These are phyloP conservation scores for Pseudorhombus dupliciocellatus DNA, from an alignment of 2,113 vertebrate species.

Conservation along the genomic window DNA sequence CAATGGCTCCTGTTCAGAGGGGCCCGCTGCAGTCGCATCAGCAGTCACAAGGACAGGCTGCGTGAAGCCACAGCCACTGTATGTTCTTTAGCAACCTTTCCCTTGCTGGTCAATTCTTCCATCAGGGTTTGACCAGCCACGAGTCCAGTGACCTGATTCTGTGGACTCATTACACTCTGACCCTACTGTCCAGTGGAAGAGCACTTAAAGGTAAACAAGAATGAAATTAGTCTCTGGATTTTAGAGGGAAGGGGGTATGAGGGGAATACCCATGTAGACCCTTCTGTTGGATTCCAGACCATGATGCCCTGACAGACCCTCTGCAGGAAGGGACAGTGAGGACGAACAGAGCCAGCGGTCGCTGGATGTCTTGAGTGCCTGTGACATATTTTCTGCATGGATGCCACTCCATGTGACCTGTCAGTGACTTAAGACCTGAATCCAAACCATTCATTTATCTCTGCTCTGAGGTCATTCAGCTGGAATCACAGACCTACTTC, in stretches of 20 bases:
- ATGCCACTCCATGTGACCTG: slow-evolving; percentile 37
- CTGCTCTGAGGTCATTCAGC: slow-evolving; percentile 53
- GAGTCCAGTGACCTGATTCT: background rate
- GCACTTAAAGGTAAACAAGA: slow-evolving; percentile 9
- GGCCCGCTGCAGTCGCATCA: background rate
- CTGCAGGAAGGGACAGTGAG: background rate
- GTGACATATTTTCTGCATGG: slow-evolving; percentile 55
- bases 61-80: slow-evolving; percentile 24
- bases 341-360: slow-evolving; percentile 13
- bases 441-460: slow-evolving; percentile 55
- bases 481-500: slow-evolving; percentile 74
- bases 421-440: slow-evolving; percentile 41
- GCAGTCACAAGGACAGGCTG: slow-evolving; percentile 9
- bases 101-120: slow-evolving; percentile 23
- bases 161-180: background rate
- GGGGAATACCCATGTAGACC: background rate
- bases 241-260: background rate
- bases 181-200: background rate
- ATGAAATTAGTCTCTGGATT: background rate
- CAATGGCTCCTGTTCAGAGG: slow-evolving; percentile 44
- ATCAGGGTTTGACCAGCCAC: slow-evolving; percentile 19
- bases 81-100: slow-evolving; percentile 20
- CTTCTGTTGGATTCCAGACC: background rate
- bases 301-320: background rate
- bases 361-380: slow-evolving; percentile 41